Conservation (phyloP, 2,113 vertebrate species). For the Pontoporia blainvillei region DNA sequence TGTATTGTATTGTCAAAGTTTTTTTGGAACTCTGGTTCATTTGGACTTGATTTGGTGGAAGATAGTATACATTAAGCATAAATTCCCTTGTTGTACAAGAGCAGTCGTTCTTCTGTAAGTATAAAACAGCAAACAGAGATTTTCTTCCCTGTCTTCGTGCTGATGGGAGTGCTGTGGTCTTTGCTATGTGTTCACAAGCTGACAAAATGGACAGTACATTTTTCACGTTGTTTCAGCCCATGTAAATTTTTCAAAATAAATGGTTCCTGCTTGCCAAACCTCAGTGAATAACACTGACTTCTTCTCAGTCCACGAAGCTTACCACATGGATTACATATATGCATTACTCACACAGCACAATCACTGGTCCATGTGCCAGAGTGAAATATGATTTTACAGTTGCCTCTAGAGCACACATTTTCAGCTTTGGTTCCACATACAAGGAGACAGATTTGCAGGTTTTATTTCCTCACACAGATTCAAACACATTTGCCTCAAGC, state of each 20-base stretch:
- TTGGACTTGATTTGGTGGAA: neutral
- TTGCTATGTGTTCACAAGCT: constrained; percentile 49
- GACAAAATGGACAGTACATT: constrained; percentile 70
- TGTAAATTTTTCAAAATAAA: constrained; percentile 75
- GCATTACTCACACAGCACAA: constrained; percentile 64
- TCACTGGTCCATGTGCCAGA: constrained; percentile 67
- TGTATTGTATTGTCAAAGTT: neutral
- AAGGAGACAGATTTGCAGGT: constrained; percentile 49
- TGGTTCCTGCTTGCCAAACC: constrained; percentile 71
- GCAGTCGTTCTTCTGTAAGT: neutral
- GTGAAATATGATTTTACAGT: constrained; percentile 68
- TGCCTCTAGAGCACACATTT: constrained; percentile 59
- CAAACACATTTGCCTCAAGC: constrained; percentile 41
- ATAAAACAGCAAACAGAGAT: constrained; percentile 6
- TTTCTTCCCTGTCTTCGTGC: neutral
- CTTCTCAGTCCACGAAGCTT: constrained; percentile 60
- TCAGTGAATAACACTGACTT: constrained; percentile 64
- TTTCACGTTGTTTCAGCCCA: constrained; percentile 75
- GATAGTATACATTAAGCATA: neutral
- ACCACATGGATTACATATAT: constrained; percentile 68
- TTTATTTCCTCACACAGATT: constrained; percentile 59
- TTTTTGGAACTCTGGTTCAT: neutral
- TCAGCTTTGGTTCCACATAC: constrained; percentile 55
- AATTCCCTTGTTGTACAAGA: neutral
- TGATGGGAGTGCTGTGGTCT: constrained; percentile 56